Base-by-base conservation (phyloP, 2,797 vertebrate species). In the Melanotaenia nigrans region DNA sequence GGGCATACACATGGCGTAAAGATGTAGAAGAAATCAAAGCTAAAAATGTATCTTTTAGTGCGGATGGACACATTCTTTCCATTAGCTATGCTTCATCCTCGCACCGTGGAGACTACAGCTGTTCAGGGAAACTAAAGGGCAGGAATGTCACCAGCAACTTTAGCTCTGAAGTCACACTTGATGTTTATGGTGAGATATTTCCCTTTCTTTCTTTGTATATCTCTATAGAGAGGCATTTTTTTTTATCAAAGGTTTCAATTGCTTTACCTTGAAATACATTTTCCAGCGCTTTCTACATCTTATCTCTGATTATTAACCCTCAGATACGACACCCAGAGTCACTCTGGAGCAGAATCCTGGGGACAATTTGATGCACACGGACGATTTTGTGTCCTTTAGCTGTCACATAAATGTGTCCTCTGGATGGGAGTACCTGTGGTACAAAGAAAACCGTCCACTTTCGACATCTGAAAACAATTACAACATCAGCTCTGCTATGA, bases 371-470 rank as follows among this genome's bases (percentile, higher is more conserved):
- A 76, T 91, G 85, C 61, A 92, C 77, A 83, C 78, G 3, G 71
- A 3, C 2, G 92, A 93, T 24, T 2, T 13, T 0, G 67, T 93
- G 35, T 66, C 32, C n/a, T 87, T 92, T 49, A 71, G 16, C 55
- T 93, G 92, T 68, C 68, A 86, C 12, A 7, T 90, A 14, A 89
- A 76, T 4, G 57, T 81, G 7, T 92, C 90, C 1, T 64, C 71
- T 68, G 92, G 81, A 65, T 93, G 92, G 92, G 8, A 75, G 10
- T 93, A 88, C 65, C 2, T 30, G 55, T 93, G 88, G 92, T 68
- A 49, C 77, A 89, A 77, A 81, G 9, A 87, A 42, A 4, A 0
- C 13, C 0, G 0, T 3, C 0, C 0, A 1, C 2, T 71, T 0
- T 0, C 0, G 0, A 13, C 0, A n/a, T 35, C 69, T 65, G 59